phyloP scores from a whole-genome alignment of 2,888 invertebrate species.

The Strigamia maritima region DNA sequence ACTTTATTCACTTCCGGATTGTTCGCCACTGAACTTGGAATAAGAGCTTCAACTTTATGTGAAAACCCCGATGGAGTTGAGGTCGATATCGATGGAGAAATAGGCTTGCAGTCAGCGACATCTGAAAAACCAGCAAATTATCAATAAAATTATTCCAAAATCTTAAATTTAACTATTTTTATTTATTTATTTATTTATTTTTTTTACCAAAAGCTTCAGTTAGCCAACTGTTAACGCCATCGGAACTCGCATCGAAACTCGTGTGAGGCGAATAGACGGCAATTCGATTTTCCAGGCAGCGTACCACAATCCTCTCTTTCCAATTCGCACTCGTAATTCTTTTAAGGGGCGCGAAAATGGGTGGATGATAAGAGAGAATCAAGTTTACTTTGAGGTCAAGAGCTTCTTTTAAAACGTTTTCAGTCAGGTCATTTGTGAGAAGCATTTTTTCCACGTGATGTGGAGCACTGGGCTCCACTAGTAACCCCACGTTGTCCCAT shows the following conservation, averaged over 20 bases:
- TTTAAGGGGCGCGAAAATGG: conserved; percentile 81
- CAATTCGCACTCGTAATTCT: conserved; percentile 63
- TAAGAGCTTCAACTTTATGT: conserved; percentile 21
- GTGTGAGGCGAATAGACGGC: conserved; percentile 93
- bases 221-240: conserved; percentile 94
- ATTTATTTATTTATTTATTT: no score
- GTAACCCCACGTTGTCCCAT: conserved; percentile 94
- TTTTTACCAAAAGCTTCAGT: conserved; percentile 63
- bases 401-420: conserved; percentile 80
- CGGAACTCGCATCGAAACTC: conserved; percentile 74
- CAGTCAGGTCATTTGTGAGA: conserved; percentile 89
- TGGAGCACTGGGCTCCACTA: conserved; percentile 71
- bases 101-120: not conserved
- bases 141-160: not conserved
- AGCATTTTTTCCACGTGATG: conserved; percentile 60
- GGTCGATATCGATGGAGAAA: not conserved
- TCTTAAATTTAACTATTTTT: no score
- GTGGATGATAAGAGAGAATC: conserved; percentile 94
- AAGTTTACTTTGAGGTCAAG: conserved; percentile 65
- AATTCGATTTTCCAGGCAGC: conserved; percentile 77
- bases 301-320: conserved; percentile 75
- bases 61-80: conserved; percentile 18
- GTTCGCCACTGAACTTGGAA: not conserved
- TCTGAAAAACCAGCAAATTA: not conserved
- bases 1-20: conserved; percentile 23